These are phyloP conservation scores for Muscicapa adusta DNA, from an alignment of 2,113 vertebrate species.

Conservation along the genomic window DNA sequence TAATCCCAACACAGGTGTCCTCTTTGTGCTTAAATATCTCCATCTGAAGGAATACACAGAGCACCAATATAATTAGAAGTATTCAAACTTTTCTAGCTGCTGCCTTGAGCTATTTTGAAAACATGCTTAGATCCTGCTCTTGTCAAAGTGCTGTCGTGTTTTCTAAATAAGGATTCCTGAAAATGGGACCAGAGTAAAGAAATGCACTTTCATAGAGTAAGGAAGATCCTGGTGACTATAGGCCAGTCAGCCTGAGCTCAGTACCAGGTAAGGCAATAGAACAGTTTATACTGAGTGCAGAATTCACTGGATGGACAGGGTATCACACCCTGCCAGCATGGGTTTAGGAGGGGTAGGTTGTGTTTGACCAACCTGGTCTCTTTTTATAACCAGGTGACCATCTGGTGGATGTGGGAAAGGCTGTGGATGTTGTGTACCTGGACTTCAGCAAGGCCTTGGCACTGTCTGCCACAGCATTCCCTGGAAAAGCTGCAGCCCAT, in stretches of 20 bases:
- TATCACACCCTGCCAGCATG: neutral
- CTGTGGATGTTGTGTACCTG: neutral
- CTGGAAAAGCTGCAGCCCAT: neutral
- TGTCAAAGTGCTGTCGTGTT: neutral
- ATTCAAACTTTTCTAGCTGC: neutral
- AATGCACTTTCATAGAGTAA: too few species aligned
- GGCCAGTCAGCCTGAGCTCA: neutral
- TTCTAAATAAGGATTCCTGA: neutral
- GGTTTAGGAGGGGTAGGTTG: accelerated
- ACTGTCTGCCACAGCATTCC: neutral
- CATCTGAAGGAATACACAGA: neutral
- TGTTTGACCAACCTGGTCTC: neutral
- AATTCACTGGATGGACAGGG: neutral
- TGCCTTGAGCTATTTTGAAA: neutral
- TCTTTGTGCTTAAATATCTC: neutral
- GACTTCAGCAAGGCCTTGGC: neutral
- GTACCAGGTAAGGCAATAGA: accelerated
- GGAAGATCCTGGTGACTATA: neutral
- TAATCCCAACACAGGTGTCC: neutral
- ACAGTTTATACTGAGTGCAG: neutral
- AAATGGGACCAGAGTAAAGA: neutral
- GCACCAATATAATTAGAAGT: neutral
- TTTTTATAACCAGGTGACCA: too few species aligned
- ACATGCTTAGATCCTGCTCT: neutral
- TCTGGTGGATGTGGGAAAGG: neutral